Evolutionary conservation across 2,113 vertebrate species (phyloP).

Genomic region (Acrocephalus arundinaceus): DNA sequence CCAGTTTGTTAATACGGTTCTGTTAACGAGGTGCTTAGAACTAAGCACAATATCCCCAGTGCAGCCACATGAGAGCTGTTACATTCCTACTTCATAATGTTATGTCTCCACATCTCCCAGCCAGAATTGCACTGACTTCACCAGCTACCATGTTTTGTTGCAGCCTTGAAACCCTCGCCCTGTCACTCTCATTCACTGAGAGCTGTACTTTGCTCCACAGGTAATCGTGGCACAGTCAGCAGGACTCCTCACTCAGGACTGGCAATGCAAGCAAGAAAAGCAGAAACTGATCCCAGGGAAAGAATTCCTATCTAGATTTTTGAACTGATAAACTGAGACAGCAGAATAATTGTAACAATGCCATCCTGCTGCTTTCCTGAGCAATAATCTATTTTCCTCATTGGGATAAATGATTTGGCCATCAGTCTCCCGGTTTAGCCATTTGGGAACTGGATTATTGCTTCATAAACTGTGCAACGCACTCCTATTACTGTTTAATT

Average conservation of each 20-base stretch:
- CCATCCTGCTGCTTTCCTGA: conserved; percentile 59
- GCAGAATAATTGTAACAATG: conserved; percentile 52
- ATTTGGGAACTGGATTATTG: conserved; percentile 73
- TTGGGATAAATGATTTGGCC: conserved; percentile 73
- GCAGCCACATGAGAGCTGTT: conserved; percentile 63
- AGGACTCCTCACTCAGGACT: not conserved
- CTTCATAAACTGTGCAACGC: conserved; percentile 70
- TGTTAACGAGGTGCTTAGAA: conserved; percentile 71
- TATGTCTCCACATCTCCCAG: conserved; percentile 49
- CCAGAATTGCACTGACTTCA: conserved; percentile 55
- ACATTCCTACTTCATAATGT: conserved; percentile 69
- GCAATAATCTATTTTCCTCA: conserved; percentile 66
- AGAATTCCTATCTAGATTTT: conserved; percentile 19
- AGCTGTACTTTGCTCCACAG: not conserved
- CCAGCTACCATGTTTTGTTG: conserved; percentile 65
- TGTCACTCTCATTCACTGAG: not conserved
- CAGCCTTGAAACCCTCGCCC: not conserved
- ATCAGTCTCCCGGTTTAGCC: conserved; percentile 63
- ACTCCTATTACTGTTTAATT: conserved; percentile 71
- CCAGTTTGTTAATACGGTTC: conserved; percentile 63
- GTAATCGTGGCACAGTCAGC: not conserved
- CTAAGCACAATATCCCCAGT: conserved; percentile 63
- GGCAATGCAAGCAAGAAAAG: not conserved
- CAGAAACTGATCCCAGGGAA: conserved; percentile 26
- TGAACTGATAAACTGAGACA: conserved; percentile 41